These are phyloP conservation scores for Habrosyne pyritoides DNA, from an alignment of 2,888 invertebrate genomes.

Conservation along the genomic window DNA sequence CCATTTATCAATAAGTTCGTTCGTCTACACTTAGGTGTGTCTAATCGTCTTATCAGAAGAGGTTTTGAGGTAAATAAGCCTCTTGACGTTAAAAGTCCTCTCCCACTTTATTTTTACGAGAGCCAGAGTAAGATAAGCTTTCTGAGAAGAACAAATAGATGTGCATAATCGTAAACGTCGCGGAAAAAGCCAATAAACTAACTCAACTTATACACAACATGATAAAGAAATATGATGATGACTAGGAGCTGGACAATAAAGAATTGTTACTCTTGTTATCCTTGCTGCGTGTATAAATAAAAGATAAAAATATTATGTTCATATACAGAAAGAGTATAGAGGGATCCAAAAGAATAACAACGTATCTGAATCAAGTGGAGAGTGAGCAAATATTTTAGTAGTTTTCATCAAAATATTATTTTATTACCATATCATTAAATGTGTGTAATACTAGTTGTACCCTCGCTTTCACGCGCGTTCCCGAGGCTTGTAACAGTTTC, in stretches of 20 bases:
- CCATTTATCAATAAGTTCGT: neutral
- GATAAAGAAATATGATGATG: neutral
- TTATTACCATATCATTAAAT: too few relatives aligned
- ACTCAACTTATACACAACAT: constrained; percentile 7
- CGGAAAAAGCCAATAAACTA: constrained; percentile 8
- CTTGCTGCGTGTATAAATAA: neutral
- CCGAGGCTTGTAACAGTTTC: too few relatives aligned
- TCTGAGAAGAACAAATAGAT: constrained; percentile 7
- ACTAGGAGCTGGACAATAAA: neutral
- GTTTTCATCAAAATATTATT: too few relatives aligned
- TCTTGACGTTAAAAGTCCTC: constrained; percentile 13
- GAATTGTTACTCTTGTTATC: neutral
- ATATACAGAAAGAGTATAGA: neutral
- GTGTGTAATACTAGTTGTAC: too few relatives aligned
- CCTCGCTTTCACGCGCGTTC: too few relatives aligned
- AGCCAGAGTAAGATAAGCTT: constrained; percentile 4
- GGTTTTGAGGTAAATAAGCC: constrained; percentile 5
- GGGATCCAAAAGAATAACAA: too few relatives aligned
- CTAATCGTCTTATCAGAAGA: neutral
- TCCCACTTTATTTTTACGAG: constrained; percentile 12
- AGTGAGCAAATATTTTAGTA: too few relatives aligned
- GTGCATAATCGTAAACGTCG: constrained; percentile 12
- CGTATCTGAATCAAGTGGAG: too few relatives aligned
- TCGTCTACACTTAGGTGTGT: neutral
- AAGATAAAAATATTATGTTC: neutral